phyloP scores from a whole-genome alignment of 2,888 invertebrate species.

The Apodemia duryi region DNA sequence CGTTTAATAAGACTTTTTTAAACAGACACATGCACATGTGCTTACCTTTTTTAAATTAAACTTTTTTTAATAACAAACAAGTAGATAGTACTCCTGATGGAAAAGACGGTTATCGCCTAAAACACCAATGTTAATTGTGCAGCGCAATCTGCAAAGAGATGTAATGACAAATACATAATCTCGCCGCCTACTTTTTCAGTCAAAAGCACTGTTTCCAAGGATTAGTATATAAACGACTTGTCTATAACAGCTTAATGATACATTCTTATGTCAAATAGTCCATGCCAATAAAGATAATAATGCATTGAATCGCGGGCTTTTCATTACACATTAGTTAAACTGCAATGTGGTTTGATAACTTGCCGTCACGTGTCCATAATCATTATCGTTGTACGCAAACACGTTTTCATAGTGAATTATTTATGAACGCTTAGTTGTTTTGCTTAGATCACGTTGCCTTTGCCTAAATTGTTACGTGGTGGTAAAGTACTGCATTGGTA shows the following conservation, averaged over 20 bases:
- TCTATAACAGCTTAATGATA: not conserved
- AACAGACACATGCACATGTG: no score
- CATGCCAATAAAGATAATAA: not conserved
- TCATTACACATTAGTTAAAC: constrained; percentile 20
- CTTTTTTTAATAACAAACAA: no score
- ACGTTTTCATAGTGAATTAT: constrained; percentile 32
- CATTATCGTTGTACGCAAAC: constrained; percentile 41
- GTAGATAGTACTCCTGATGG: no score
- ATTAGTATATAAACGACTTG: not conserved
- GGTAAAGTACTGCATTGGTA: no score
- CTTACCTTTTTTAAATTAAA: no score
- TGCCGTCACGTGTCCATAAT: constrained; percentile 39
- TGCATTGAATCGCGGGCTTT: not conserved
- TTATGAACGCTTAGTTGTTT: constrained; percentile 22
- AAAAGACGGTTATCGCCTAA: no score
- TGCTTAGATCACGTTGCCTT: constrained; percentile 22
- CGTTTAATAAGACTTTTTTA: no score
- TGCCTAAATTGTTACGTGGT: not conserved
- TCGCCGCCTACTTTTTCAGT: no score
- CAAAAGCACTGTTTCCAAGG: not conserved
- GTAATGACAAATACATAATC: no score
- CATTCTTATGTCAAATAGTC: not conserved
- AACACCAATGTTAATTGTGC: no score
- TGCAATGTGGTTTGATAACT: constrained; percentile 25
- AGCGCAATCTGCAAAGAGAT: no score